phyloP scores from a whole-genome alignment of 1,140 invertebrate genomes.

The Bilobella aurantiaca region DNA sequence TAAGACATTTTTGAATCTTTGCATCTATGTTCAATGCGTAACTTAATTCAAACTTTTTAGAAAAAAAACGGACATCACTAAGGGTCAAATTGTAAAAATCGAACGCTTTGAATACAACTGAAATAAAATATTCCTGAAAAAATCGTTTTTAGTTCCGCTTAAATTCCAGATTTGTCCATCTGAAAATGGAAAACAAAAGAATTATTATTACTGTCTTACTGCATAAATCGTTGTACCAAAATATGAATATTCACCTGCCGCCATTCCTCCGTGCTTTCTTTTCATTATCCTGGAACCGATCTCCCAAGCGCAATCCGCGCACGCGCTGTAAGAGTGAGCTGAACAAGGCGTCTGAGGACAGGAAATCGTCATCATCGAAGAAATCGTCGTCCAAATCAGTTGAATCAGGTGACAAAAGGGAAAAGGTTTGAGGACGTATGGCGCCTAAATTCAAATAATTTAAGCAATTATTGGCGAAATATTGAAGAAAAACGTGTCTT shows the following conservation, averaged over 20 bases:
- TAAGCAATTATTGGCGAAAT: not conserved
- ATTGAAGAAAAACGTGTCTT: too few relatives aligned
- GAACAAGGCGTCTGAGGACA: not conserved
- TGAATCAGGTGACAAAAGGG: not conserved
- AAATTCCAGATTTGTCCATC: not conserved
- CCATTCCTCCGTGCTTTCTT: not conserved
- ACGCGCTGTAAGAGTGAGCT: not conserved
- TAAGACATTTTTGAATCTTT: too few relatives aligned
- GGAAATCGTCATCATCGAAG: slow-evolving; percentile 3
- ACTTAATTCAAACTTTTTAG: too few relatives aligned
- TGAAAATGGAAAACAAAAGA: not conserved
- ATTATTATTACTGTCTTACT: not conserved
- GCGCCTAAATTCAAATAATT: not conserved
- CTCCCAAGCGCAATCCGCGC: not conserved
- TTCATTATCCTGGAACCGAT: not conserved
- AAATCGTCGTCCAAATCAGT: not conserved
- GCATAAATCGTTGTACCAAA: not conserved
- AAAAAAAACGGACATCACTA: too few relatives aligned
- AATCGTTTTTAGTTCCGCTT: not conserved
- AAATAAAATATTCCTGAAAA: not conserved
- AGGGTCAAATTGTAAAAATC: too few relatives aligned
- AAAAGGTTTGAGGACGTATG: not conserved
- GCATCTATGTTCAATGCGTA: too few relatives aligned
- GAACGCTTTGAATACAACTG: too few relatives aligned
- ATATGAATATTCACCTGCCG: not conserved